These are phyloP conservation scores for Dryoscopus gambensis DNA, from an alignment of 2,113 vertebrate genomes.

Conservation along the genomic window DNA sequence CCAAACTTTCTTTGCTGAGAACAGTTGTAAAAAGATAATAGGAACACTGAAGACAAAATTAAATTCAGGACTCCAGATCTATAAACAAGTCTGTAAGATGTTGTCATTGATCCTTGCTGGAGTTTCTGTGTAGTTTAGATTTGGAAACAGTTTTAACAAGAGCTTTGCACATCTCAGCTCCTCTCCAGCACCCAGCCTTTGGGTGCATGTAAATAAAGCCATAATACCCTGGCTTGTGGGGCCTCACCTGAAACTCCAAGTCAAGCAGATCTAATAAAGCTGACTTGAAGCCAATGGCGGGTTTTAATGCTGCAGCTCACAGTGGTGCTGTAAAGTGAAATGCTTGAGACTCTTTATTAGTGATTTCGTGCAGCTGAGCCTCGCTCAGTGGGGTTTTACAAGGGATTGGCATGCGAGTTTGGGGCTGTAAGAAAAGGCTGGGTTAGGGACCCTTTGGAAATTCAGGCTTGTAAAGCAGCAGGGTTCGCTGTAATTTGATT, in stretches of 20 bases:
- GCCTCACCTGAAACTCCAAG: constrained; percentile 67
- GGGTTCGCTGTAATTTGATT: constrained; percentile 62
- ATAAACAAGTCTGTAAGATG: background rate
- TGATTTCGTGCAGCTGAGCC: constrained; percentile 76
- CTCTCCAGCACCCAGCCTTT: background rate
- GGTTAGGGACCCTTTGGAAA: constrained; percentile 56
- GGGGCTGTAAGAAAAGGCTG: constrained; percentile 59
- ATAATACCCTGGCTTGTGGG: background rate
- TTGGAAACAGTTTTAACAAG: background rate
- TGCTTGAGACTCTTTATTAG: constrained; percentile 77
- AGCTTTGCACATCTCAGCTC: background rate
- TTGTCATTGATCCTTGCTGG: background rate
- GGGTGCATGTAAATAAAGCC: background rate
- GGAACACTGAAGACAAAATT: background rate
- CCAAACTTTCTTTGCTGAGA: background rate
- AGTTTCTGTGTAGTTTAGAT: background rate
- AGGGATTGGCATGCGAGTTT: constrained; percentile 56
- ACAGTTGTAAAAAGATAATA: background rate
- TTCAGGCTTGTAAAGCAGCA: constrained; percentile 56
- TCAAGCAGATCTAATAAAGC: constrained; percentile 67
- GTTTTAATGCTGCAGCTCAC: constrained; percentile 63
- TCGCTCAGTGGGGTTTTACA: constrained; percentile 70
- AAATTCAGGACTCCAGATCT: background rate
- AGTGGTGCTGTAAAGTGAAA: constrained; percentile 72
- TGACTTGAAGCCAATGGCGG: constrained; percentile 63